Evolutionary conservation across 2,113 vertebrate genomes (phyloP).

Genomic region (Poeciliopsis prolifica): DNA sequence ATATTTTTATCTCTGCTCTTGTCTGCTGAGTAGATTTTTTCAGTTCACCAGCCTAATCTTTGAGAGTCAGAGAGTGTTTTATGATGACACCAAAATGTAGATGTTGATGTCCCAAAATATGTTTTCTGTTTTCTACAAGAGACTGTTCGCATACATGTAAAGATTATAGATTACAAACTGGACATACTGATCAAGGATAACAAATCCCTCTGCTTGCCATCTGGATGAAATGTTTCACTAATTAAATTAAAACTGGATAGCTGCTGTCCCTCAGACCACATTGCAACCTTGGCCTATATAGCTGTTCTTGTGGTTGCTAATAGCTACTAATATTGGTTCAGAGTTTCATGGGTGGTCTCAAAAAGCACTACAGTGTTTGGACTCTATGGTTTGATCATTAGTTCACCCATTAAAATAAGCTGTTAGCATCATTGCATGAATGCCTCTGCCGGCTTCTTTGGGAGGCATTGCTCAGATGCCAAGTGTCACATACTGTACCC

Average conservation of each 20-base stretch:
- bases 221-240: conserved; percentile 5
- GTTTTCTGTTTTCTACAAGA: background rate
- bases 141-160: background rate
- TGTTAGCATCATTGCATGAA: conserved; percentile 62
- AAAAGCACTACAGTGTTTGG: conserved; percentile 28
- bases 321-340: conserved; percentile 19
- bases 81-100: background rate
- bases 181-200: background rate
- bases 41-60: background rate
- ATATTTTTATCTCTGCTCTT: background rate
- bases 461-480: conserved; percentile 58
- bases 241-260: conserved; percentile 41
- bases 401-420: conserved; percentile 51
- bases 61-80: background rate
- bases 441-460: conserved; percentile 52
- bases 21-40: background rate
- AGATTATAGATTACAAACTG: background rate
- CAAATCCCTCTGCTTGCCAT: background rate
- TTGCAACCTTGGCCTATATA: conserved; percentile 18
- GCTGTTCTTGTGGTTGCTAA: conserved; percentile 3
- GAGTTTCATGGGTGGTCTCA: conserved; percentile 63
- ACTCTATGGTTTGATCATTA: conserved; percentile 16
- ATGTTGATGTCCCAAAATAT: background rate
- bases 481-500: conserved; percentile 67
- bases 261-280: conserved; percentile 5